Conservation (phyloP, 2,888 invertebrate genomes). For the Didymodactylos carnosus region DNA sequence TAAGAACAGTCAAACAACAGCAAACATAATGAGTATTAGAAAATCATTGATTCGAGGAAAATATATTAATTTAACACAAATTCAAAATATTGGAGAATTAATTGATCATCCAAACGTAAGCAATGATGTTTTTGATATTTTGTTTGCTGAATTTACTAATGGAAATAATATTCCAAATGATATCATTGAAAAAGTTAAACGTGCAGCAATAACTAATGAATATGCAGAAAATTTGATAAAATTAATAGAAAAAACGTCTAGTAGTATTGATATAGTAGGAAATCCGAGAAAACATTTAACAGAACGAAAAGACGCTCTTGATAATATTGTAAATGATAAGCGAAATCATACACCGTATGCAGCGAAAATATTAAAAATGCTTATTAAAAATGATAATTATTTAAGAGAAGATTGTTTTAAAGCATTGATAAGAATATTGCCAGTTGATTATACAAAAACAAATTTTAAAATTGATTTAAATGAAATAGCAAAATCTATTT, state of each 20-base stretch:
- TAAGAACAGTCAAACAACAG: background rate
- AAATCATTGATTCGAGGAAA: background rate
- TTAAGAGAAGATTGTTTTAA: background rate
- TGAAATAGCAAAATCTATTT: background rate
- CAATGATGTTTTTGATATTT: background rate
- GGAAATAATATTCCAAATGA: background rate
- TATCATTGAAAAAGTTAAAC: background rate
- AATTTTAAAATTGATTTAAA: background rate
- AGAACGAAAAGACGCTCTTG: background rate
- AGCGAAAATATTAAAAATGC: background rate
- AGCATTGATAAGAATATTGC: background rate
- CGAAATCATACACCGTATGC: background rate
- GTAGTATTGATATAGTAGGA: background rate
- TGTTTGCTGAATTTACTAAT: background rate
- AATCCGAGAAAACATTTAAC: background rate
- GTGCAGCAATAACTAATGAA: background rate
- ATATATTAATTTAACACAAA: background rate
- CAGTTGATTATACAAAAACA: background rate
- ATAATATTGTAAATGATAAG: background rate
- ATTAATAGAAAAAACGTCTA: background rate
- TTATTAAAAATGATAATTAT: background rate
- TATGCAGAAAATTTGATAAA: background rate
- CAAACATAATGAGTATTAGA: background rate
- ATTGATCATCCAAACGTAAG: no score
- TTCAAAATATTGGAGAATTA: background rate